Evolutionary conservation across 1,140 invertebrate species (phyloP).

Genomic region (Trichonephila inaurata): DNA sequence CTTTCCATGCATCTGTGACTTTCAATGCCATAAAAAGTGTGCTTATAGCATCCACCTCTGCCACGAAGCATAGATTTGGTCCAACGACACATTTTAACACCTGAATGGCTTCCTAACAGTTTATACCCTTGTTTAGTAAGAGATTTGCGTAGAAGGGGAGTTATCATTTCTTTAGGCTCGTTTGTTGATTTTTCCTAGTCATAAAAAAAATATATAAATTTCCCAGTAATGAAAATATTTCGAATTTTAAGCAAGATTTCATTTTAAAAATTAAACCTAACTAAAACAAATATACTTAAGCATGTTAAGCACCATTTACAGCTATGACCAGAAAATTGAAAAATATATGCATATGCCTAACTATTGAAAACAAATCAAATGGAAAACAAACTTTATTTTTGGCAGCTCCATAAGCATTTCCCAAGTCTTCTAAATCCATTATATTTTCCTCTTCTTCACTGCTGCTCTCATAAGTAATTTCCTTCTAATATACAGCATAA

Average conservation of each 20-base stretch:
- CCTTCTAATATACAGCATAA: background rate
- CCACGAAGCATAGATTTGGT: slow-evolving; percentile 86
- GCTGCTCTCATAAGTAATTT: slow-evolving; percentile 76
- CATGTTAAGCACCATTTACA: no score
- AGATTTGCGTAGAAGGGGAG: slow-evolving; percentile 82
- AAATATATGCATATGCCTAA: no score
- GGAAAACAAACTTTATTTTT: slow-evolving; percentile 69
- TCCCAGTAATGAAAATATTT: no score
- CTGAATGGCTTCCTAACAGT: slow-evolving; percentile 85
- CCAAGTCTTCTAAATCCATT: slow-evolving; percentile 84
- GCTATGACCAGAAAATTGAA: no score
- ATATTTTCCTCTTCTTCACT: slow-evolving; percentile 79
- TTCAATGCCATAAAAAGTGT: slow-evolving; percentile 87
- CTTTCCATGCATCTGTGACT: slow-evolving; percentile 86
- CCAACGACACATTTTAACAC: slow-evolving; percentile 86
- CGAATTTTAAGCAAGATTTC: no score
- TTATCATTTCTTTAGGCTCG: slow-evolving; percentile 84
- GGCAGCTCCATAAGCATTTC: slow-evolving; percentile 79
- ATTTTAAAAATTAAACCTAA: no score
- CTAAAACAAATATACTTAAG: no score
- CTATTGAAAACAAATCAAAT: background rate
- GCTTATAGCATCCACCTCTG: slow-evolving; percentile 86
- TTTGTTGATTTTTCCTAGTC: slow-evolving; percentile 62
- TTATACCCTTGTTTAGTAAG: slow-evolving; percentile 86
- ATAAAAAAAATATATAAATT: background rate